Conservation (phyloP, 1,140 invertebrate genomes). For the Drosophila tropicalis region DNA sequence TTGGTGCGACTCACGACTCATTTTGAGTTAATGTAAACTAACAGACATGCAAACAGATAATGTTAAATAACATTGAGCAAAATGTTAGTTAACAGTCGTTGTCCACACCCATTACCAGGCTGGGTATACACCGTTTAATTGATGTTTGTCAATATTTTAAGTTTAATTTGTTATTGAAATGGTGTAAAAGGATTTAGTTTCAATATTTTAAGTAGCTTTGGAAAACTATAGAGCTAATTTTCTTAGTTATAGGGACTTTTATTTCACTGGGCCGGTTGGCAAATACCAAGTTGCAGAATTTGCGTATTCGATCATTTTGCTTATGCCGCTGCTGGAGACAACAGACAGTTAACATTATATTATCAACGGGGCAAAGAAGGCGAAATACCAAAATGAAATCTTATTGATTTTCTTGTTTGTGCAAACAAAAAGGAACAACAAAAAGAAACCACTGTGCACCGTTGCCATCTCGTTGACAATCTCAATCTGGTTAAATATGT, state of each 20-base stretch:
- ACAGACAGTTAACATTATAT: slow-evolving; percentile 10
- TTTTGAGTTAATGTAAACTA: not conserved
- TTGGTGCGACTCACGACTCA: not conserved
- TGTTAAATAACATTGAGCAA: not conserved
- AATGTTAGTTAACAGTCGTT: not conserved
- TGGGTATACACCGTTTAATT: not conserved
- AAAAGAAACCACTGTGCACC: slow-evolving; percentile 9
- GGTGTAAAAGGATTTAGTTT: not conserved
- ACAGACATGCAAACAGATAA: not conserved
- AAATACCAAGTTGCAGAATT: not conserved
- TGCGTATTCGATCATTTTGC: not conserved
- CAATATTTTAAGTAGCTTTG: too few species aligned
- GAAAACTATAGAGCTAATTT: too few species aligned
- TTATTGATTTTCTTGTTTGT: slow-evolving; percentile 14
- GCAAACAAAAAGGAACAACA: slow-evolving; percentile 12
- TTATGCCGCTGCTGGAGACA: slow-evolving; percentile 4
- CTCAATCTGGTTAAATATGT: slow-evolving; percentile 11
- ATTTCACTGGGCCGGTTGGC: not conserved
- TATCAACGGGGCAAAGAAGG: slow-evolving; percentile 10
- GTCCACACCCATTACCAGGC: not conserved
- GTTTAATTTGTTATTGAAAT: not conserved
- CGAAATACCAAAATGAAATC: slow-evolving; percentile 13
- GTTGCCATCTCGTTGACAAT: slow-evolving; percentile 7
- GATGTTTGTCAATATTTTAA: not conserved
- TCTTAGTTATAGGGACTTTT: too few species aligned